phyloP scores from a whole-genome alignment of 2,888 invertebrate species.

The Macrostomum cliftonense region DNA sequence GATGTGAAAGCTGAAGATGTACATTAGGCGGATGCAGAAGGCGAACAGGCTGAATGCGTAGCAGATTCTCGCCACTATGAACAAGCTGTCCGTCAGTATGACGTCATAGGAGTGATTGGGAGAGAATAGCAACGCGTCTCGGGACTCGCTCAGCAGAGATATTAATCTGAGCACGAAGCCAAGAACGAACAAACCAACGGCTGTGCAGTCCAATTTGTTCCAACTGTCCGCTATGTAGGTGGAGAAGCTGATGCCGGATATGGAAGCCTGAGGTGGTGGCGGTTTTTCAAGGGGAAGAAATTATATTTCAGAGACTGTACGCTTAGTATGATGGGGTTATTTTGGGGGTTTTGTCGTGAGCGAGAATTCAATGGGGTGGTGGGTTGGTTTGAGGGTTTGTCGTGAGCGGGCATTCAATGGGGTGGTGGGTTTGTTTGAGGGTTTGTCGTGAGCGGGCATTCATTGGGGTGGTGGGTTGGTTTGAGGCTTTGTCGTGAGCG shows the following conservation, averaged over 20 bases:
- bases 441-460: too few relatives aligned
- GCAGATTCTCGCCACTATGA: slow-evolving; percentile 7
- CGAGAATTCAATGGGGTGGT: too few relatives aligned
- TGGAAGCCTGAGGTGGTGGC: background rate
- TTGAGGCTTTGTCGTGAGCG: too few relatives aligned
- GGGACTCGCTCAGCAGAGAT: background rate
- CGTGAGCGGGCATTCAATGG: too few relatives aligned
- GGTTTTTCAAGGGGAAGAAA: too few relatives aligned
- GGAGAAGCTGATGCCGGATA: slow-evolving; percentile 18
- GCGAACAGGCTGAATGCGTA: slow-evolving; percentile 11
- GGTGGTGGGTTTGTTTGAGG: too few relatives aligned
- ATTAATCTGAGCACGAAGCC: slow-evolving; percentile 23
- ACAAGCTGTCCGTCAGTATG: slow-evolving; percentile 4
- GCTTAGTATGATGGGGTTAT: too few relatives aligned
- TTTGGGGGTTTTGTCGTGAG: too few relatives aligned
- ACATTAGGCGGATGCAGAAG: slow-evolving; percentile 10
- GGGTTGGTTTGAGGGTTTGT: too few relatives aligned
- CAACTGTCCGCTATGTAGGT: slow-evolving; percentile 31
- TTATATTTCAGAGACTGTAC: too few relatives aligned
- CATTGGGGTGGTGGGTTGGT: too few relatives aligned
- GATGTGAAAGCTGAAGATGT: slow-evolving; percentile 12
- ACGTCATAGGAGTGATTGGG: background rate
- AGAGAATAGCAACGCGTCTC: too few relatives aligned
- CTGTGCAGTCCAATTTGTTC: slow-evolving; percentile 31
- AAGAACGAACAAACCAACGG: slow-evolving; percentile 23